Base-by-base conservation (phyloP, 2,888 invertebrate species). In the Odontocerum albicorne region DNA sequence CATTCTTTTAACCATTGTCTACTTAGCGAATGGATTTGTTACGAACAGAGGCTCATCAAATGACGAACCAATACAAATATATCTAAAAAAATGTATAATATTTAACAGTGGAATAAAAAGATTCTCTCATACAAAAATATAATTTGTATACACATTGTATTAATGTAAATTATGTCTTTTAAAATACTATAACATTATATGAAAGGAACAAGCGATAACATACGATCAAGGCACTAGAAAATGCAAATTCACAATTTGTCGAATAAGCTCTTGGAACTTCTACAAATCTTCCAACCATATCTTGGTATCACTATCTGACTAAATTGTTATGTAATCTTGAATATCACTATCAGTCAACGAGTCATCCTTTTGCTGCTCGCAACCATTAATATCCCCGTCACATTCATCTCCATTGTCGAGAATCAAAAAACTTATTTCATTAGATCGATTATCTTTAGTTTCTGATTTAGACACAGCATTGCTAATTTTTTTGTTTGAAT, bases 371-470 rank as follows among this genome's bases (percentile, higher is more conserved):
- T 12, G 17, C 17, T 42, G 21, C 12, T 16, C 22, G 8, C 13
- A n/a, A 12, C 32, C 15, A 31, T 17, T n/a, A 1, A 31, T 20
- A 20, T 49, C 33, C 13, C 16, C 49, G 31, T 55, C 39, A 33
- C 39, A 40, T 13, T 53, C 49, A 1, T 43, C 39, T 8, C 43
- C 40, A 33, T 60, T 47, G 21, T 60, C 60, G 13, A 57, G 15
- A 19, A 60, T 60, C 20, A 57, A 39, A 36, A 55, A 45, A 27
- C 55, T 57, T 4, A 54, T 47, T 55, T 60, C 60, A 16, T 46
- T 46, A 7, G 22, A 15, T 7, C 44, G 16, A 17, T 16, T 19
- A 13, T 49, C 40, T 44, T 44, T 31, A 15, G 10, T 49, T 6
- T 32, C 13, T 17, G n/a, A 13, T 31, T 39, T 49, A 7, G n/a